Base-by-base conservation (phyloP, 2,888 invertebrate genomes). In the Tupiocoris notatus region DNA sequence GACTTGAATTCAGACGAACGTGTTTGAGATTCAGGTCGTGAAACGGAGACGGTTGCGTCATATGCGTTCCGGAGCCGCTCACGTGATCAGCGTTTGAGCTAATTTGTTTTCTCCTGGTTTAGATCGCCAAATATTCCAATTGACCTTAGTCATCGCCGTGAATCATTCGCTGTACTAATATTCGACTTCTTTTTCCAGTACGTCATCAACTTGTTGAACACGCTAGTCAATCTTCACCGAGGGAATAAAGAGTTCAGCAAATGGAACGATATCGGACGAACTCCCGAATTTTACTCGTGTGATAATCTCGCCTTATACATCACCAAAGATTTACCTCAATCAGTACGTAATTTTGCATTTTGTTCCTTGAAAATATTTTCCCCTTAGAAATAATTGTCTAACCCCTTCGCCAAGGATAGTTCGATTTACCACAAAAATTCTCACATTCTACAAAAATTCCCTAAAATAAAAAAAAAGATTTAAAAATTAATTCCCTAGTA, bases 221-320 rank as follows among this genome's bases (percentile, higher is more conserved):
- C 75, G 17, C 65, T 75, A 58, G 57, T 75, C 20, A 75, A 75
- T 25, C 75, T 75, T 3, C 75, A 75, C 62, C 62, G 73, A 63
- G 73, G 73, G 1, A 62, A n/a, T 17, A 73, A 73, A 73, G 65
- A 75, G 22, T 75, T 75, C 21, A 75, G 65, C 57, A 75, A 75
- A 75, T 66, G 75, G 65, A 75, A 65, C 39, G 64, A 75, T 18
- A 75, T 64, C 57, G 65, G 64, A 23, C 12, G 65, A 18, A n/a
- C 24, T 22, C 65, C 75, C 16, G 65, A 6, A 18, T 75, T 73
- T 62, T 73, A 21, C 21, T 39, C 39, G 7, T 62, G 62, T 54
- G 63, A 73, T 17, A 20, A 61, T 7, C 62, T 73, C 22, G 54
- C 63, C 56, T 6, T 39, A 1, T 73, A 73, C 63, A 61, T 73